Conservation (phyloP, 2,113 vertebrate species). For the Microtus pennsylvanicus region DNA sequence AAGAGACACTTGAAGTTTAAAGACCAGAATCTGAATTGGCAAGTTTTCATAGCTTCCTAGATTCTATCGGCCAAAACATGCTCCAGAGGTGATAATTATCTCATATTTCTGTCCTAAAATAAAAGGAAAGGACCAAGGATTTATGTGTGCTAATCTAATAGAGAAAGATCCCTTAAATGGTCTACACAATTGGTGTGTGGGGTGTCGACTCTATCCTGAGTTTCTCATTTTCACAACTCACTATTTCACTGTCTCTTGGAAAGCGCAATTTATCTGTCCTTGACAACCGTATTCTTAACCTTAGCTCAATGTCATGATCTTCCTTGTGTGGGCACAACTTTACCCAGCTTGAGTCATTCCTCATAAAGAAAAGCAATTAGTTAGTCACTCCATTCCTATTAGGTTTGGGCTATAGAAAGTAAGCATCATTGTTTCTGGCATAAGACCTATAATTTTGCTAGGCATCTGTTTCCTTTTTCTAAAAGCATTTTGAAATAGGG, state of each 20-base stretch:
- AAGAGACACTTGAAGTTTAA: background rate
- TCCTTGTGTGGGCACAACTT: background rate
- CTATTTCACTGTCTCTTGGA: background rate
- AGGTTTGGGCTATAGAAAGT: background rate
- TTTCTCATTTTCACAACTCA: background rate
- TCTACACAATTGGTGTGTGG: background rate
- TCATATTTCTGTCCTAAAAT: background rate
- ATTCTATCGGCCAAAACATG: background rate
- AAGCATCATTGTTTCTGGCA: background rate
- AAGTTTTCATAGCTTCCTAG: background rate
- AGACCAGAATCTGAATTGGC: background rate
- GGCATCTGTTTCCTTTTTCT: background rate
- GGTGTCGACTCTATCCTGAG: background rate
- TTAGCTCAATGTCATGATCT: background rate
- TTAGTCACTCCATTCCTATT: constrained; percentile 32
- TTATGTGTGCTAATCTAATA: background rate
- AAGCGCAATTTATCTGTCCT: background rate
- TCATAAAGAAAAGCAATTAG: background rate
- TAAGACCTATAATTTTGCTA: background rate
- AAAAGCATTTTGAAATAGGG: background rate
- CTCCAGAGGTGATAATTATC: background rate
- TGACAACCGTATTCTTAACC: background rate
- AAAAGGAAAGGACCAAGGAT: background rate
- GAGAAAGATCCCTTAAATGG: background rate
- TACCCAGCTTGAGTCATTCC: background rate